Conservation (phyloP, 2,113 vertebrate genomes). For the Neolamprologus toae region DNA sequence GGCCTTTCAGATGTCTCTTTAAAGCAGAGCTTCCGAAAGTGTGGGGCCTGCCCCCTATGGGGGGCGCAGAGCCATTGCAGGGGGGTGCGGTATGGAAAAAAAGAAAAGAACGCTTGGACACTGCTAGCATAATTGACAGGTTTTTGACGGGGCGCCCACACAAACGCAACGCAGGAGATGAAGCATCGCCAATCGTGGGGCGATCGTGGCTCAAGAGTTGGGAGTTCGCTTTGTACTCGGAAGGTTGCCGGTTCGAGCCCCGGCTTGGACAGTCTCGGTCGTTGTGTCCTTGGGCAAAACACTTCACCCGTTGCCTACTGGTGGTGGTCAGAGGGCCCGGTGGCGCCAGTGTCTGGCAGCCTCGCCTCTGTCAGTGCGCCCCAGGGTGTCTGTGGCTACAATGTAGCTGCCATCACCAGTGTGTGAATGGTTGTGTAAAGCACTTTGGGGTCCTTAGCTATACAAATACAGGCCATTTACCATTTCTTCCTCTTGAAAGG, state of each 20-base stretch:
- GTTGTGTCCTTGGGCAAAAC: not conserved
- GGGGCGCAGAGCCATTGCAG: fast-evolving
- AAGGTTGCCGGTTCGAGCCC: fast-evolving
- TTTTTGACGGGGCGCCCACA: fast-evolving
- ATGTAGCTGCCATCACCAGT: no score
- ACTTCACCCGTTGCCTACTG: no score
- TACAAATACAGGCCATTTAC: not conserved
- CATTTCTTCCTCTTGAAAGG: not conserved
- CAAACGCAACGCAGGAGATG: no score
- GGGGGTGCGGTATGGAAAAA: no score
- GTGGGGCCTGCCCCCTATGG: no score
- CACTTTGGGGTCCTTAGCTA: fast-evolving
- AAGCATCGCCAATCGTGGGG: no score
- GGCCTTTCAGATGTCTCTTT: not conserved
- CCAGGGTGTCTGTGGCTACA: no score
- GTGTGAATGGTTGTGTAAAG: fast-evolving
- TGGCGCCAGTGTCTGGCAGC: fast-evolving
- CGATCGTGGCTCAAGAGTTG: fast-evolving
- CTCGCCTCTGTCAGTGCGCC: no score
- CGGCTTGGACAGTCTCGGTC: fast-evolving
- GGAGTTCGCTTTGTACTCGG: fast-evolving
- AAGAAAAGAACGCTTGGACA: fast-evolving
- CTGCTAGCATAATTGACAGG: no score
- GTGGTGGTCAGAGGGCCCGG: no score
- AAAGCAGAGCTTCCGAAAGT: not conserved